Base-by-base conservation (phyloP, 1,140 invertebrate genomes). In the Ylistrum balloti region DNA sequence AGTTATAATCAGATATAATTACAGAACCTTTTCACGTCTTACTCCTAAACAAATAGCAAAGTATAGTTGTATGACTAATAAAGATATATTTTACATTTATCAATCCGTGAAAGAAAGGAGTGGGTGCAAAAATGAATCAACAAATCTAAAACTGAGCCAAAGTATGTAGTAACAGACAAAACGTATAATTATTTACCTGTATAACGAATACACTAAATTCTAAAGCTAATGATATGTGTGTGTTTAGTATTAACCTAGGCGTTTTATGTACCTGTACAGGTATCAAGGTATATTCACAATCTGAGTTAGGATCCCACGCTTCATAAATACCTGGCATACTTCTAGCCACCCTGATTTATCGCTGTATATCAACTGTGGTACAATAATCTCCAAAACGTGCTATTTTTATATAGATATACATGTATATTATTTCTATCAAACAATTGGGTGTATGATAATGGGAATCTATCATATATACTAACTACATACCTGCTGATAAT, bases 201-300 rank as follows among this genome's bases (percentile, higher is more conserved):
- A 74, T 74, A n/a, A 74, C 56, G 56, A 74, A 74, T 74, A 74
- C 56, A 74, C n/a, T 48, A 48, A 22, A 22, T n/a, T 74, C 56
- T 74, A 74, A n/a, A 74, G 56, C 56, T 28, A 74, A 74, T 74
- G 56, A 74, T 74, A 28, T 28, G 56, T 74, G 56, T 74, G 56
- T 74, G n/a, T 11, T 74, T 74, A 74, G 56, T 74, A 74, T 74
- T 74, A 74, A n/a, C 56, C 56, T n/a, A 74, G 22, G 56, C 56
- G 56, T 28, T 74, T 28, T 17, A 74, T 48, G 22, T 48, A 48
- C 45, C 45, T 48, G 45, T 74, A 74, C 56, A n/a, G 22, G 9
- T 74, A 74, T 28, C 56, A 17, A 74, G 56, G 56, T 74, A 74
- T 74, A 28, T n/a, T 74, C n/a, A 74, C 15, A 5, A 74, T 74